phyloP scores from a whole-genome alignment of 2,113 vertebrate genomes.

The Vimba vimba region DNA sequence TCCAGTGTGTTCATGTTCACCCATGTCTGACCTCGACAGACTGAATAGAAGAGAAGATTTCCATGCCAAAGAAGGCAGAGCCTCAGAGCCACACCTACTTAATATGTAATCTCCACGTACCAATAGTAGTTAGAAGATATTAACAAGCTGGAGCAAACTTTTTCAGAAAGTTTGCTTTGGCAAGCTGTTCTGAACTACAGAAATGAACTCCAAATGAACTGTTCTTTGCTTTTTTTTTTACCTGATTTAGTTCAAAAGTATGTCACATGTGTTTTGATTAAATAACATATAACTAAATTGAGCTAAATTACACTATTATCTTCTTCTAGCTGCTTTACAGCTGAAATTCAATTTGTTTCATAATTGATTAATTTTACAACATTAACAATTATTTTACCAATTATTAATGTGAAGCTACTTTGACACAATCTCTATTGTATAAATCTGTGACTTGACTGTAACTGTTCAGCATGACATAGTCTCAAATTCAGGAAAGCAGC shows the following conservation, averaged over 20 bases:
- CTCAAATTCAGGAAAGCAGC: neutral
- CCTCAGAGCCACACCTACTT: too few species aligned
- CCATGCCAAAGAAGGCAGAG: too few species aligned
- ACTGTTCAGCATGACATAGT: neutral
- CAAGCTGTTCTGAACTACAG: neutral
- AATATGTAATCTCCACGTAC: too few species aligned
- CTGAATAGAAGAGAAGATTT: too few species aligned
- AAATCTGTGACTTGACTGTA: neutral
- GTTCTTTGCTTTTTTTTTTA: too few species aligned
- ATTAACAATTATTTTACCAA: neutral
- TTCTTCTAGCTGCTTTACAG: neutral
- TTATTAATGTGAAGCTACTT: neutral
- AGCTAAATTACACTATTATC: neutral
- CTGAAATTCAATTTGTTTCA: too few species aligned
- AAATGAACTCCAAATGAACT: neutral
- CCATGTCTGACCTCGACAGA: too few species aligned
- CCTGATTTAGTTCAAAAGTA: too few species aligned
- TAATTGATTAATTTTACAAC: neutral
- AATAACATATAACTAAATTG: neutral
- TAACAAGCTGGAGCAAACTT: neutral
- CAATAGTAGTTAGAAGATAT: neutral
- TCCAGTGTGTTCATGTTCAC: too few species aligned
- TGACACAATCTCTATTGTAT: neutral
- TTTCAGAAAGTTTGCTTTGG: neutral
- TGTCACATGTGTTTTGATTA: too few species aligned